phyloP scores from a whole-genome alignment of 1,140 invertebrate genomes.

The Caerostris darwini region DNA sequence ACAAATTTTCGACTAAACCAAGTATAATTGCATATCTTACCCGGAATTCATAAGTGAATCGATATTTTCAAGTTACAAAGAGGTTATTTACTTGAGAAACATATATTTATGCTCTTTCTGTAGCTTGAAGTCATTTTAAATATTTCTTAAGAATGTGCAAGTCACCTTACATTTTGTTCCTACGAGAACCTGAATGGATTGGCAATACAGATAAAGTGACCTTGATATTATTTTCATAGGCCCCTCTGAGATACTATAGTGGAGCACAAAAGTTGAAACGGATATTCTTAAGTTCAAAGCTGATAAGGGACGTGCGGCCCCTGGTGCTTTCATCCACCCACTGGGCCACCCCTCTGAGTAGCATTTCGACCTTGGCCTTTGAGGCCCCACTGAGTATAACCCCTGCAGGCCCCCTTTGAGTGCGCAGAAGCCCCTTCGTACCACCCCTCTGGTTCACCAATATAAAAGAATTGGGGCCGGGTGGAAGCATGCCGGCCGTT shows the following conservation, averaged over 20 bases:
- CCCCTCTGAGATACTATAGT: background rate
- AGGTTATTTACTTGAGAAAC: too few species aligned
- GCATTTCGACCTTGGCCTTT: slow-evolving; percentile 68
- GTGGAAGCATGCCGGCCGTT: background rate
- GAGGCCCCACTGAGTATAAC: slow-evolving; percentile 51
- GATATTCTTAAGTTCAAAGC: slow-evolving; percentile 13
- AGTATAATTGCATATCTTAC: too few species aligned
- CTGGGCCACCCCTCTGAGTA: slow-evolving; percentile 28
- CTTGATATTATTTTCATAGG: too few species aligned
- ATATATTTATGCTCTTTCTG: too few species aligned
- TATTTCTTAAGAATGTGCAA: too few species aligned
- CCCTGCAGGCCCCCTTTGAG: slow-evolving; percentile 55
- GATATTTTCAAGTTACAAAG: too few species aligned
- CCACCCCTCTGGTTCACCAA: slow-evolving; percentile 14
- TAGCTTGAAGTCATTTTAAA: too few species aligned
- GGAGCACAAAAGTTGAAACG: background rate
- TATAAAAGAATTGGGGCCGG: background rate
- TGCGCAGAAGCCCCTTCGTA: slow-evolving; percentile 33
- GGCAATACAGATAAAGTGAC: too few species aligned
- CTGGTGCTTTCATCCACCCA: slow-evolving; percentile 46
- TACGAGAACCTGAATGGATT: too few species aligned
- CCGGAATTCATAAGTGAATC: too few species aligned
- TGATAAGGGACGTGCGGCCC: slow-evolving; percentile 28
- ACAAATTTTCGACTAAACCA: too few species aligned
- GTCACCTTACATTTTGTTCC: too few species aligned